phyloP scores from a whole-genome alignment of 1,140 invertebrate genomes.

The Planococcus citri region DNA sequence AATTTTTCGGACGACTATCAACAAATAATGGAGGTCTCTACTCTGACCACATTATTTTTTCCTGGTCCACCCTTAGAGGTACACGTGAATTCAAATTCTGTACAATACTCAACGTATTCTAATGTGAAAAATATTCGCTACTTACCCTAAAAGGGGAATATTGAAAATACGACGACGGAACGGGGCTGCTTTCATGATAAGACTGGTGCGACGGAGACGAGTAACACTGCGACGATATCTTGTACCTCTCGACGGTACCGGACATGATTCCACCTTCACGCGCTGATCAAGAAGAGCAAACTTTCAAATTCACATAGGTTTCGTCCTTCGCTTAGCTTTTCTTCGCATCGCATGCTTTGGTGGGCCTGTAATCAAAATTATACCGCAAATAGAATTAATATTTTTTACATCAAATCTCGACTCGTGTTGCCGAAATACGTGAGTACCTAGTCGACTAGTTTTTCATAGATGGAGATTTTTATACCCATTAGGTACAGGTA shows the following conservation, averaged over 20 bases:
- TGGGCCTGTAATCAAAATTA: not conserved
- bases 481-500: too few relatives aligned
- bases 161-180: conserved; percentile 12
- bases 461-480: too few relatives aligned
- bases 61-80: too few relatives aligned
- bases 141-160: conserved; percentile 8
- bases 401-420: not conserved
- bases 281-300: not conserved
- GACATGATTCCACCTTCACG: not conserved
- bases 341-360: not conserved
- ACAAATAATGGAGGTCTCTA: too few relatives aligned
- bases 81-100: too few relatives aligned
- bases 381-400: not conserved
- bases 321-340: not conserved
- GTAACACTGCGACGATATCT: not conserved
- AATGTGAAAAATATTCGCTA: not conserved
- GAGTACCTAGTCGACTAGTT: too few relatives aligned
- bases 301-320: not conserved
- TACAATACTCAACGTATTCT: too few relatives aligned
- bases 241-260: not conserved
- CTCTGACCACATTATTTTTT: too few relatives aligned
- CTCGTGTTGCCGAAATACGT: too few relatives aligned
- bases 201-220: not conserved
- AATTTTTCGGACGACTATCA: too few relatives aligned
- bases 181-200: not conserved